Base-by-base conservation (phyloP, 2,113 vertebrate species). In the Barbus barbus region DNA sequence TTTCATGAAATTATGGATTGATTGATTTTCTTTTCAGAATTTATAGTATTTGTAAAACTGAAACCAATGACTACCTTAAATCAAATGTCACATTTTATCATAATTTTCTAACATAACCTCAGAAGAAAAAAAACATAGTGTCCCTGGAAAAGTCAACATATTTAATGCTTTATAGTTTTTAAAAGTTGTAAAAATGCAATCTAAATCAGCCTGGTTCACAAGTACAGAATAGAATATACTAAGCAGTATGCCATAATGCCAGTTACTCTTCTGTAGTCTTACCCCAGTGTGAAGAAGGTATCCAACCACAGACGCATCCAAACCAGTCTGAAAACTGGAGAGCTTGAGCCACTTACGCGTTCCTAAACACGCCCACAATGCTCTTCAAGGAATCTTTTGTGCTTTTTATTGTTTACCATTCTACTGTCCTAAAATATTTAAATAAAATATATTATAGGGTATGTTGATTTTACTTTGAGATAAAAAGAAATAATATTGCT, bases 211-310 rank as follows among this genome's bases (percentile, higher is more conserved):
- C 26, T 6, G 4, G 18, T 8, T 3, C 16, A 9, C 26, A 53
- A 53, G 26, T 36, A 26, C 28, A 76, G 26, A 48, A 22, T 12
- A 76, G 26, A 48, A 22, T 12, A 2, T 76, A 1, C 4, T 12
- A 28, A 76, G 24, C 16, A 76, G 31, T 36, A 56, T 77, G 38
- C 33, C 26, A 41, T 24, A 60, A 38, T 56, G 11, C 0, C 48
- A 22, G 26, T 56, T 56, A 13, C 26, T n/a, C 11, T 36, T 78
- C 75, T 41, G 33, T 38, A 78, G 75, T 24, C 75, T 78, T 78
- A 78, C 75, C 75, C 22, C 31, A 58, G 16, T 60, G 33, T 78
- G 53, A 78, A 78, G 75, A 63, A 80, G 78, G n/a, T 46, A 61
- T 65, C 78, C 58, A 63, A 28, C 78, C 24, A 38, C 38, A 65